Conservation (phyloP, 2,113 vertebrate genomes). For the Campylomormyrus numenius region DNA sequence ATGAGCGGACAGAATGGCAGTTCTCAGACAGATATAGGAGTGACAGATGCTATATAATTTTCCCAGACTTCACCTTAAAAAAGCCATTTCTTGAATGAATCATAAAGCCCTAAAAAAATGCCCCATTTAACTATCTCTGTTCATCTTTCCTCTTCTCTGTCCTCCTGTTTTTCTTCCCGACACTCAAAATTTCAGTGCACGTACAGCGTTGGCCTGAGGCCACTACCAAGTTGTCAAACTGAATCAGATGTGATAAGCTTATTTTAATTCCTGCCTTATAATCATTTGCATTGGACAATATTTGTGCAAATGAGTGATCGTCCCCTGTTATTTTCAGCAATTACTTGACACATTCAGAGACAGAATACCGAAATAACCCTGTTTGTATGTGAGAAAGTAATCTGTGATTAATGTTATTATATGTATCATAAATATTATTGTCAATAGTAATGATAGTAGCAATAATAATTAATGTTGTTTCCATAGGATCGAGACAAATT, state of each 20-base stretch:
- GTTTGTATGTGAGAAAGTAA: not conserved
- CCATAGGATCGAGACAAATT: not conserved
- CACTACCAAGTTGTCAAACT: not conserved
- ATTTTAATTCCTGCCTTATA: constrained; percentile 5
- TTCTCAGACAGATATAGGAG: not conserved
- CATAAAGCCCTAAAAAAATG: not conserved
- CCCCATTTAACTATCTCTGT: not conserved
- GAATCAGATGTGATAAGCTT: not conserved
- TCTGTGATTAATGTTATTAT: not conserved
- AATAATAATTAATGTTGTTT: not conserved
- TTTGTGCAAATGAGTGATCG: not conserved
- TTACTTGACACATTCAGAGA: not conserved
- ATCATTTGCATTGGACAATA: constrained; percentile 3
- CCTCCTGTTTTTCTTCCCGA: not conserved
- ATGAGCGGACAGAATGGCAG: not conserved
- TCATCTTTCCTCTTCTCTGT: not conserved
- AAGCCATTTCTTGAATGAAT: not conserved
- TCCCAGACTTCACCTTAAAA: not conserved
- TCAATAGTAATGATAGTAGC: not conserved
- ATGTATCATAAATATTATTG: not conserved
- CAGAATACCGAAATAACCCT: not conserved
- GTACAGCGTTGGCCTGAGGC: not conserved
- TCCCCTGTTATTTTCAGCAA: not conserved
- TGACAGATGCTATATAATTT: not conserved
- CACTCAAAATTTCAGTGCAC: not conserved